Evolutionary conservation across 2,797 vertebrate species (phyloP).

Genomic region (Poliocrania exsul): DNA sequence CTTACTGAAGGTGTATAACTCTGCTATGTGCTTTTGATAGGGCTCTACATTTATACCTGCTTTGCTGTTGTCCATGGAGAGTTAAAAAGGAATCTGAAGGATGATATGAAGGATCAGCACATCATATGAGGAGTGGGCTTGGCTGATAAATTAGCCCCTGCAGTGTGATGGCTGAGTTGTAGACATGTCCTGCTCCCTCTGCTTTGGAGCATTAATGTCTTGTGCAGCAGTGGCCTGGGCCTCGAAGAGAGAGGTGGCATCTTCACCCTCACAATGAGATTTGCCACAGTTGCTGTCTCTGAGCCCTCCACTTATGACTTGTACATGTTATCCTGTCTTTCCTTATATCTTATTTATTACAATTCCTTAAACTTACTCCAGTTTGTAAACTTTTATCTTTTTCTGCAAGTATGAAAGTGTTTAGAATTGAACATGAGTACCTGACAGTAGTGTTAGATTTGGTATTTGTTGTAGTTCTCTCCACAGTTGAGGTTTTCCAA

Average conservation of each 20-base stretch:
- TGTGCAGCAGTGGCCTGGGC: not conserved
- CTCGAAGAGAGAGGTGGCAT: not conserved
- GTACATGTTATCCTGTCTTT: not conserved
- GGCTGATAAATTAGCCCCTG: not conserved
- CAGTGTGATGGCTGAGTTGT: too few species aligned
- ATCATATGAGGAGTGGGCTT: not conserved
- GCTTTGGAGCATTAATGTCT: not conserved
- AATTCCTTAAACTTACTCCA: not conserved
- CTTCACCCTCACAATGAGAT: not conserved
- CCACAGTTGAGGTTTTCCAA: not conserved
- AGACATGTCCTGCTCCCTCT: not conserved
- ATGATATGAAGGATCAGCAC: not conserved
- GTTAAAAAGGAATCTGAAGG: not conserved
- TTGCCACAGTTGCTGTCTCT: not conserved
- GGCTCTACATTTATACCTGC: not conserved
- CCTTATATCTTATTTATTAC: not conserved
- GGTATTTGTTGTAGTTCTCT: not conserved
- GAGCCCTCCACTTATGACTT: fast-evolving
- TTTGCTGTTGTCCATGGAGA: not conserved
- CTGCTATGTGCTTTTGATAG: not conserved
- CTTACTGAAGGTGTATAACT: not conserved
- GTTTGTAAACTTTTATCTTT: not conserved
- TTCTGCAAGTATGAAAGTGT: not conserved
- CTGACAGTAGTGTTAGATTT: not conserved
- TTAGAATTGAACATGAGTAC: not conserved